Evolutionary conservation across 2,113 vertebrate species (phyloP), one percentile per base, ranked within the genome.

Genomic region (Tachysurus vachellii): DNA sequence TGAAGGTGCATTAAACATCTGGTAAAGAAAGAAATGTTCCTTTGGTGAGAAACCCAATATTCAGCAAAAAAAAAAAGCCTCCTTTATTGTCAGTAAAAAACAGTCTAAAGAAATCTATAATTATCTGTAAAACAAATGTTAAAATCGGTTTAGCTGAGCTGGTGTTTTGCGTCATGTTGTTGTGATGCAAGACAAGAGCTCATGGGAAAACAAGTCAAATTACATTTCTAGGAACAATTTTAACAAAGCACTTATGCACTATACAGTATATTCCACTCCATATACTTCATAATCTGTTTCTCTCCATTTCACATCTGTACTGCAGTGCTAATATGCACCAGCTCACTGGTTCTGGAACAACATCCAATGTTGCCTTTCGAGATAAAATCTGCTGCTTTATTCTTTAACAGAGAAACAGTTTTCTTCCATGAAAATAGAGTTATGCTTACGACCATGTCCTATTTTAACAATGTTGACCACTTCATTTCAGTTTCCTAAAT

Each of bases 81-180:
- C 7, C 3, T n/a, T 80, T 14, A 23, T 28, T 57, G 62, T 47
- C 76, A 81, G 62, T n/a, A 59, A 28, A 28, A 81, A 56, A 14
- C n/a, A 42, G 73, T 85, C 31, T 26, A 44, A 64, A 77, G 53
- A 47, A 85, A 16, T 42, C 44, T n/a, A 64, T 36, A 56, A 31
- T 80, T 61, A 80, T 86, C 28, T 80, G 28, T 53, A 80, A 80
- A 36, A 47, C 44, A 70, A 70, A 56, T 59, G 53, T 21, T 57
- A 31, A 75, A 85, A n/a, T 9, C 19, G n/a, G n/a, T 86, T 31
- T 53, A 70, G 31, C 76, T 54, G 66, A 80, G 28, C 75, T 19
- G 31, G n/a, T 85, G 73, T 68, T 86, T 86, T 80, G 61, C 6
- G 5, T 86, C 53, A 23, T 54, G 59, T 64, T 36, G 50, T 53